These are phyloP conservation scores for Bombycilla garrulus DNA, from an alignment of 2,113 vertebrate species.

Conservation along the genomic window DNA sequence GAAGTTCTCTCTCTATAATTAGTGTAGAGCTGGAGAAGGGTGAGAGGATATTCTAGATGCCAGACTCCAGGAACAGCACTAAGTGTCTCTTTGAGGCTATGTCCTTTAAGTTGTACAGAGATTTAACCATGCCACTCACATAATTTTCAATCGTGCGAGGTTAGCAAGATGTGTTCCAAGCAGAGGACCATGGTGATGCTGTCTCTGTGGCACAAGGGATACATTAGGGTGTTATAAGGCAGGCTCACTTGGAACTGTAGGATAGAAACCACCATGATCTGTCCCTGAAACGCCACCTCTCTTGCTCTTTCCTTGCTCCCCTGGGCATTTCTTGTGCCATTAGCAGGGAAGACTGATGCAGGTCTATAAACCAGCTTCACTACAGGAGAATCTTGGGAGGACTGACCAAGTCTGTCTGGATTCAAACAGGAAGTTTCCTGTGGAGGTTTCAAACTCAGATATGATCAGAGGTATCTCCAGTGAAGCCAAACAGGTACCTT, in stretches of 20 bases:
- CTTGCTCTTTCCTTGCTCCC: neutral
- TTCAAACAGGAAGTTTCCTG: neutral
- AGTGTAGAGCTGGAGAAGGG: neutral
- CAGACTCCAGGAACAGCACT: neutral
- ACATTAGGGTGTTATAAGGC: neutral
- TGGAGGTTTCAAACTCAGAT: neutral
- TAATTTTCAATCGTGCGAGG: accelerated
- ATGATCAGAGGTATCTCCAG: neutral
- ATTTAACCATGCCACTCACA: neutral
- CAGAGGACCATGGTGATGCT: neutral
- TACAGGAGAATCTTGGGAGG: neutral
- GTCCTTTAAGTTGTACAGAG: neutral
- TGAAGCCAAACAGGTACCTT: neutral
- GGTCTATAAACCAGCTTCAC: neutral
- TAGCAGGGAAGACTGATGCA: neutral
- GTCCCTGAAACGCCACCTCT: neutral
- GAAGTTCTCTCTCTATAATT: neutral
- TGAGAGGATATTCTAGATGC: neutral
- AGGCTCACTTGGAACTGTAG: neutral
- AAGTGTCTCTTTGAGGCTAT: neutral
- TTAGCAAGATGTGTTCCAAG: neutral
- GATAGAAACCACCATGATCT: neutral
- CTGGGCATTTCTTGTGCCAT: neutral
- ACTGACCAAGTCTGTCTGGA: neutral
- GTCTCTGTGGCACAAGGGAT: neutral